A percentile compares a stretch with the other conserved stretches of the same genome.
Evolutionary conservation across 2,888 invertebrate species (phyloP).

Genomic region (Prosapia bicincta): DNA sequence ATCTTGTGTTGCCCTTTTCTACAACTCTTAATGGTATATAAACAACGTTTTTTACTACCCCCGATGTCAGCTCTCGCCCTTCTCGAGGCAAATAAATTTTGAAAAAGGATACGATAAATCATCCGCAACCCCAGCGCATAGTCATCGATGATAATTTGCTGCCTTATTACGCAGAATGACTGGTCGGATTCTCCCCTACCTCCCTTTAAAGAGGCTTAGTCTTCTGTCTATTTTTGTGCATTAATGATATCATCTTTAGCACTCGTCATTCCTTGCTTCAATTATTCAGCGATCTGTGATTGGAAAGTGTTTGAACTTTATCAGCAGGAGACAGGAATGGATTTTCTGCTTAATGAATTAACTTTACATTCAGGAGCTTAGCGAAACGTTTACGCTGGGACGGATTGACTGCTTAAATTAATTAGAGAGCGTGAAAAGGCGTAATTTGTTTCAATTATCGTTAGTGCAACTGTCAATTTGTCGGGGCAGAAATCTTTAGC

Average conservation of each 20-base stretch:
- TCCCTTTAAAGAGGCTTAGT: neutral
- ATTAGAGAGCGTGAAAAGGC: neutral
- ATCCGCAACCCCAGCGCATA: neutral
- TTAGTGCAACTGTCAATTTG: neutral
- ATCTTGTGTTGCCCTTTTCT: neutral
- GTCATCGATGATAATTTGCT: constrained; percentile 2
- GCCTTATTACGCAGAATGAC: neutral
- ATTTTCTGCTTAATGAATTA: neutral
- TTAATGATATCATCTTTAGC: neutral
- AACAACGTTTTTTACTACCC: neutral
- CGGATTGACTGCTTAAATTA: neutral
- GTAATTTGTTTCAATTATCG: neutral
- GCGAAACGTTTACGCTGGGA: neutral
- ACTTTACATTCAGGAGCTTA: neutral
- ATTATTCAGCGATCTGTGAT: neutral
- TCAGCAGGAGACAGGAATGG: neutral
- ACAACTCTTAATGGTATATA: neutral
- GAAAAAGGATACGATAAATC: neutral
- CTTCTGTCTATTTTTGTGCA: neutral
- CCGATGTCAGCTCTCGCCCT: neutral
- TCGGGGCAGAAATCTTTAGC: neutral
- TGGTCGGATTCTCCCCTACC: neutral
- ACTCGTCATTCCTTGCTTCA: neutral
- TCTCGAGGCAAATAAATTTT: neutral
- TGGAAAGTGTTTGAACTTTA: neutral